Evolutionary conservation across 2,888 invertebrate genomes (phyloP).

Genomic region (Nephrotoma appendiculata): DNA sequence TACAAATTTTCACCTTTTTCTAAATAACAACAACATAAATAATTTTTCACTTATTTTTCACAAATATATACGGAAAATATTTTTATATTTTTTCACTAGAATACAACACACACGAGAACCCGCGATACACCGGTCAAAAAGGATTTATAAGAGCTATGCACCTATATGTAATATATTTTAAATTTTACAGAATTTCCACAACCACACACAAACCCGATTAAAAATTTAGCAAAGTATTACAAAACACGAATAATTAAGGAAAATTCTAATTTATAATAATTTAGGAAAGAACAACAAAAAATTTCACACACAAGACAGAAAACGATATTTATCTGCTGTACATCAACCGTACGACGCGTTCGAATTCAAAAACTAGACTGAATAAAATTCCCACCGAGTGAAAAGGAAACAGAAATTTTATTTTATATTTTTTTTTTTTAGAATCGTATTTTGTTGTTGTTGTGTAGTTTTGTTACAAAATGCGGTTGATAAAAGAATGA

Average conservation of each 20-base stretch:
- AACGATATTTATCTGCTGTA: neutral
- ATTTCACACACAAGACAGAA: neutral
- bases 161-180: too few species aligned
- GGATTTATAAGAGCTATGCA: too few species aligned
- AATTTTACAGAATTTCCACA: neutral
- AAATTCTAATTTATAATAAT: neutral
- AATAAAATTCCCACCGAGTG: neutral
- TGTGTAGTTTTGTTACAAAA: neutral
- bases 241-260: neutral
- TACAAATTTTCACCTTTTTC: neutral
- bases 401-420: neutral
- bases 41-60: neutral
- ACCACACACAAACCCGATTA: neutral
- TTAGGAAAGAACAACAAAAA: neutral
- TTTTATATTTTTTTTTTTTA: neutral
- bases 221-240: neutral
- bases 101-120: neutral
- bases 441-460: neutral
- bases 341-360: neutral
- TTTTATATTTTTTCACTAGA: neutral
- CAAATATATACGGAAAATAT: neutral
- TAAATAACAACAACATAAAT: neutral
- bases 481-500: neutral
- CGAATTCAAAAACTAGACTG: slow-evolving; percentile 2
- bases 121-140: neutral